Percentiles rank a stretch among this genome's conserved stretches.
phyloP scores from a whole-genome alignment of 2,113 vertebrate genomes.

The Mus pahari region DNA sequence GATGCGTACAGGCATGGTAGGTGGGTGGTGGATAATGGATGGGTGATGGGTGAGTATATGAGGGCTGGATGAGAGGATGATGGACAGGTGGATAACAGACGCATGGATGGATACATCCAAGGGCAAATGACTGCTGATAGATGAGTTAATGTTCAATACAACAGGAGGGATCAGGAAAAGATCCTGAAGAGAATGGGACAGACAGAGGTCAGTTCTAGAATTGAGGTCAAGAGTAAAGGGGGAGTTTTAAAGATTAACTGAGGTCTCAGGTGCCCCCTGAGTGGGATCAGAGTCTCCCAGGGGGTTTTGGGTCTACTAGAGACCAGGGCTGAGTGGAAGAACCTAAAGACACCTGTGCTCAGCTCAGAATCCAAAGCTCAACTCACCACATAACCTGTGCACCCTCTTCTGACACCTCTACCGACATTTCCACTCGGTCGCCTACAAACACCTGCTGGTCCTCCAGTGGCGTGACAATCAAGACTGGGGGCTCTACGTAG shows the following conservation, averaged over 20 bases:
- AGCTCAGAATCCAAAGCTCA: neutral
- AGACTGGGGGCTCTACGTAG: slow-evolving; percentile 90
- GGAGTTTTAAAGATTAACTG: neutral
- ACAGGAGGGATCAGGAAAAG: neutral
- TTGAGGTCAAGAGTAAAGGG: neutral
- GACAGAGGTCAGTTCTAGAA: neutral
- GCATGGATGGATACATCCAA: neutral
- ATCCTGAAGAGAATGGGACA: neutral
- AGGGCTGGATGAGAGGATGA: neutral
- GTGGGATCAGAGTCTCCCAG: neutral
- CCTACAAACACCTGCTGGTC: slow-evolving; percentile 93
- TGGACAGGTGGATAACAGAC: neutral
- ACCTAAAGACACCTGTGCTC: neutral
- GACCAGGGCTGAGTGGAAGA: neutral
- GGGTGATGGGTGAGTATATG: neutral
- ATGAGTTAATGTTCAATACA: neutral
- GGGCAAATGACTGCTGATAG: no score
- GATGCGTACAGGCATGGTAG: neutral
- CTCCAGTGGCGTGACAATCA: slow-evolving; percentile 91
- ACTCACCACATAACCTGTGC: slow-evolving; percentile 93
- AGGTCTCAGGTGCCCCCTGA: neutral
- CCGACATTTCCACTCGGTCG: slow-evolving; percentile 92
- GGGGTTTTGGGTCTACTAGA: neutral
- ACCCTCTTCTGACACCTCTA: slow-evolving; percentile 95
- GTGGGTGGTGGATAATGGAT: neutral